Percentiles rank a stretch among this genome's conserved stretches.
Evolutionary conservation across 2,113 vertebrate genomes (phyloP).

Genomic region (Hippopotamus amphibius): DNA sequence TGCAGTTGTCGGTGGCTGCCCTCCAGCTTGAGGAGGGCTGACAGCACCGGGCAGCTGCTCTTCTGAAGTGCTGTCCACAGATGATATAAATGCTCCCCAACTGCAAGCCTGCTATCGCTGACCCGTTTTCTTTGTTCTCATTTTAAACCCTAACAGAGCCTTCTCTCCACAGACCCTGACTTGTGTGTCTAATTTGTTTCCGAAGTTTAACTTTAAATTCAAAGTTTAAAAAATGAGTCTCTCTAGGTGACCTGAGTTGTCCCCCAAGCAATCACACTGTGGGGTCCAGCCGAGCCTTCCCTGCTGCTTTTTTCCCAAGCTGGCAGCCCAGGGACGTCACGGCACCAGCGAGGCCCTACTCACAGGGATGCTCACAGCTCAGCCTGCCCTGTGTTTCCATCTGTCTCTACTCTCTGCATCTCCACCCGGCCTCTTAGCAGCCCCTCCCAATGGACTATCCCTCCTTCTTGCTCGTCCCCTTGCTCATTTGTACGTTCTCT

Average conservation of each 20-base stretch:
- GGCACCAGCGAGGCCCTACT: not conserved
- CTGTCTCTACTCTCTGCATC: rapidly evolving
- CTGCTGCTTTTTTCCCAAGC: not conserved
- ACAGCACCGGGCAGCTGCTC: not conserved
- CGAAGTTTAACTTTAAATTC: slow-evolving; percentile 9
- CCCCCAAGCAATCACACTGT: not conserved
- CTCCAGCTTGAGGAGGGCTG: not conserved
- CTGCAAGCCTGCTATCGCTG: rapidly evolving
- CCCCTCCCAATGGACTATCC: not conserved
- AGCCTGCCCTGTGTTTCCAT: rapidly evolving
- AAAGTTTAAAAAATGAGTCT: not conserved
- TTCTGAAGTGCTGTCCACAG: not conserved
- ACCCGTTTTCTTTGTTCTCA: not conserved
- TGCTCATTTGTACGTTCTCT: not conserved
- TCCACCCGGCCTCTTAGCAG: not conserved
- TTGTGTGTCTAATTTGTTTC: not conserved
- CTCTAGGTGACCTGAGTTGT: not conserved
- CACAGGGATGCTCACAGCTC: rapidly evolving
- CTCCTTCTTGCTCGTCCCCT: not conserved
- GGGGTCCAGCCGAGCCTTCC: not conserved
- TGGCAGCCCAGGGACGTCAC: rapidly evolving
- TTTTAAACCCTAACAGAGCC: not conserved
- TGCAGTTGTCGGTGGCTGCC: not conserved
- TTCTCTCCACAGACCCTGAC: not conserved
- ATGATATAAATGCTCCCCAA: not conserved